Evolutionary conservation across 2,113 vertebrate species (phyloP).

Genomic region (Pithys albifrons): DNA sequence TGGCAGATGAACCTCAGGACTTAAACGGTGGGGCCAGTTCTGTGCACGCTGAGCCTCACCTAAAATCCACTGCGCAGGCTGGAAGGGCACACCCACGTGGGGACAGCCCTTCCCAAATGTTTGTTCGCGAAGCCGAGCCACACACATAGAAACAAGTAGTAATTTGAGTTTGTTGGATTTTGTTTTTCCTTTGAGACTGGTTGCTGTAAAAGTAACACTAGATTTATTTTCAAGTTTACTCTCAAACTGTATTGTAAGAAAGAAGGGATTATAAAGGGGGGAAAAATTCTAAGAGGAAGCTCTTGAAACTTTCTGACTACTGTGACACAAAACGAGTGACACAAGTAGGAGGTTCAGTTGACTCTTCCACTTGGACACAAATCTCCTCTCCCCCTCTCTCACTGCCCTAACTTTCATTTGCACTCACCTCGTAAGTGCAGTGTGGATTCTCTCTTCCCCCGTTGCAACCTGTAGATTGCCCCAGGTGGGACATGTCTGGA

Average conservation of each 20-base stretch:
- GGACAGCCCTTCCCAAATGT: no score
- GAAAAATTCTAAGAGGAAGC: constrained; percentile 17
- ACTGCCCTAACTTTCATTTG: background rate
- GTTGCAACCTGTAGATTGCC: background rate
- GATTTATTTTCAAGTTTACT: constrained; percentile 61
- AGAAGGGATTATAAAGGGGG: constrained; percentile 37
- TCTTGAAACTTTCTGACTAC: background rate
- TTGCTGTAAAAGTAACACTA: background rate
- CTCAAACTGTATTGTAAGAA: constrained; percentile 51
- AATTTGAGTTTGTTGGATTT: constrained; percentile 27
- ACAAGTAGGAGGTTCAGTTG: background rate
- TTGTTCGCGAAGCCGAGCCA: no score
- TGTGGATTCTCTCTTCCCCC: background rate
- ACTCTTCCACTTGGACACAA: constrained; percentile 9
- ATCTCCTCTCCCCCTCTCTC: background rate
- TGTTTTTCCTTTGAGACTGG: constrained; percentile 44
- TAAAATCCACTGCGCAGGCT: no score
- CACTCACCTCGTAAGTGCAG: background rate
- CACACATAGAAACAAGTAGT: no score
- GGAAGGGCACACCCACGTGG: no score
- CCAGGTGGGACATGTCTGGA: background rate
- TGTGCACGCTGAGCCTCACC: no score
- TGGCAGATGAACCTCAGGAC: no score
- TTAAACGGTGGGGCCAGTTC: no score
- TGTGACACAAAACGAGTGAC: background rate